Evolutionary conservation across 2,888 invertebrate species (phyloP).

Genomic region (Philhelius pedissequus): DNA sequence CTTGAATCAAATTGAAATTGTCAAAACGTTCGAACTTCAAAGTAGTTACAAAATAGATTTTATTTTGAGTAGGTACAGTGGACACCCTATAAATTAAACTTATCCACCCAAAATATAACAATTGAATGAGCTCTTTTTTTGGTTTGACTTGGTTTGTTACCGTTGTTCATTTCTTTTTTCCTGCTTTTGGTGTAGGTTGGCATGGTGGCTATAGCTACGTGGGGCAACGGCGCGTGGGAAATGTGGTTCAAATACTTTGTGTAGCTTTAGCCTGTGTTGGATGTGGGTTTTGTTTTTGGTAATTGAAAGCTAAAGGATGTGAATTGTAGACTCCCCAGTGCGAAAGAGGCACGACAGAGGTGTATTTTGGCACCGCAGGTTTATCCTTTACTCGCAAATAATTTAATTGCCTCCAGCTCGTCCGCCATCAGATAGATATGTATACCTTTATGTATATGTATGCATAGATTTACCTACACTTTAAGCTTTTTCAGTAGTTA

Average conservation of each 20-base stretch:
- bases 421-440: too few relatives aligned
- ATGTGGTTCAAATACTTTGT: not conserved
- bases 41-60: too few relatives aligned
- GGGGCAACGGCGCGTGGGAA: too few relatives aligned
- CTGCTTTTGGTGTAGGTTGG: not conserved
- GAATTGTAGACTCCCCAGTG: not conserved
- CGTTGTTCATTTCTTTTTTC: not conserved
- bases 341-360: slow-evolving; percentile 7
- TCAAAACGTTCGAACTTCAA: too few relatives aligned
- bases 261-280: not conserved
- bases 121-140: not conserved
- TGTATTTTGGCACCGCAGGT: slow-evolving; percentile 18
- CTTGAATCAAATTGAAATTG: too few relatives aligned
- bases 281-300: slow-evolving; percentile 20
- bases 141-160: not conserved
- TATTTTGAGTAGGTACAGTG: not conserved
- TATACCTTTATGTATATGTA: not conserved
- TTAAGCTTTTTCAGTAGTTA: slow-evolving; percentile 18
- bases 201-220: not conserved
- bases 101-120: not conserved
- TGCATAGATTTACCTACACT: slow-evolving; percentile 23
- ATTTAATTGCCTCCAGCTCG: slow-evolving; percentile 53
- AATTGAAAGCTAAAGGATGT: slow-evolving; percentile 27
- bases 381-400: slow-evolving; percentile 36
- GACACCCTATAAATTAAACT: not conserved